phyloP scores from a whole-genome alignment of 2,888 invertebrate genomes.

The Itoplectis maculator region DNA sequence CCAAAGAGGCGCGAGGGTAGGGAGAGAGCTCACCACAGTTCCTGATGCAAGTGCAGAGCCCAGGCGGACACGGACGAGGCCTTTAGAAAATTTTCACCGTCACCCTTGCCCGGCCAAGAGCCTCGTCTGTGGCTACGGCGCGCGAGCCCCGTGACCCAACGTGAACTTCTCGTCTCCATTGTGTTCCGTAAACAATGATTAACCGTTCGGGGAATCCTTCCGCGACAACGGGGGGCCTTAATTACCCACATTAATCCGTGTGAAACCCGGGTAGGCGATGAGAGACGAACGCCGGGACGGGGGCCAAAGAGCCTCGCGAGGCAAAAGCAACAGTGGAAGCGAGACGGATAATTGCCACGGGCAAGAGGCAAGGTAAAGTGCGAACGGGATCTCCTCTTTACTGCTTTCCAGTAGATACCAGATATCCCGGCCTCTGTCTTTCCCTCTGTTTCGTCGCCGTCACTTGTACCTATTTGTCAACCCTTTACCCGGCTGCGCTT shows the following conservation, averaged over 20 bases:
- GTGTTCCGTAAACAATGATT: slow-evolving; percentile 79
- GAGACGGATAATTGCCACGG: not conserved
- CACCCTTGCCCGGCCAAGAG: slow-evolving; percentile 12
- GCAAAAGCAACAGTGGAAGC: not conserved
- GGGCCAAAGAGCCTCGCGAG: slow-evolving; percentile 24
- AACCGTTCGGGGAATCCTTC: slow-evolving; percentile 71
- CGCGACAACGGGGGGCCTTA: slow-evolving; percentile 69
- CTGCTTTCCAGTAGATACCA: slow-evolving; percentile 35
- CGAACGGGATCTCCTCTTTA: slow-evolving; percentile 15
- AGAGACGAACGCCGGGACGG: slow-evolving; percentile 28
- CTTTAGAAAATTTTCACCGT: slow-evolving; percentile 76
- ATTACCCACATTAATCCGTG: slow-evolving; percentile 73
- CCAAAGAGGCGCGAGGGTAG: slow-evolving; percentile 18
- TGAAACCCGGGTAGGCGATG: slow-evolving; percentile 45
- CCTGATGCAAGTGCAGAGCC: slow-evolving; percentile 17
- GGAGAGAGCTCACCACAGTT: slow-evolving; percentile 31
- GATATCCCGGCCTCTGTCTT: slow-evolving; percentile 8
- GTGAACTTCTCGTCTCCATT: slow-evolving; percentile 70
- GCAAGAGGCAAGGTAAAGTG: slow-evolving; percentile 12
- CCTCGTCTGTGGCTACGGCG: slow-evolving; percentile 5
- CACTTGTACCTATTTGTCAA: slow-evolving; percentile 40
- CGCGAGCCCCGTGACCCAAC: slow-evolving; percentile 19
- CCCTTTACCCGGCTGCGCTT: slow-evolving; percentile 41
- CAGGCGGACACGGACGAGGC: slow-evolving; percentile 56
- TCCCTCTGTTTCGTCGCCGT: slow-evolving; percentile 19